phyloP scores from a whole-genome alignment of 2,797 vertebrate genomes.

The Rhinichthys osculus region DNA sequence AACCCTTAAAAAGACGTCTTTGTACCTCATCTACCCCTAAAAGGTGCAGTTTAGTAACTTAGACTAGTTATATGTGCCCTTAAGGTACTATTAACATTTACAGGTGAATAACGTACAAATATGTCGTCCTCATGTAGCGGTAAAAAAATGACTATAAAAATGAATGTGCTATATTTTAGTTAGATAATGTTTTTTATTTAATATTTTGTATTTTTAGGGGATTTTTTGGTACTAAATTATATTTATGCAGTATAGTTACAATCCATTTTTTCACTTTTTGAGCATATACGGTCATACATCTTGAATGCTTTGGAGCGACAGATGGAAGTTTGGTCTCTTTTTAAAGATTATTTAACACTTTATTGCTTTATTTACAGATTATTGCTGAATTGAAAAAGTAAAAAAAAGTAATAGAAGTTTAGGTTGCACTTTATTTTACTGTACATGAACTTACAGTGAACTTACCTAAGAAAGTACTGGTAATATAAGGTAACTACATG shows the following conservation, averaged over 20 bases:
- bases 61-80: not conserved
- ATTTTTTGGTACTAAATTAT: not conserved
- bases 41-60: not conserved
- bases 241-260: not conserved
- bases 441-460: no score
- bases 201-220: not conserved
- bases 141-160: not conserved
- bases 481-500: no score
- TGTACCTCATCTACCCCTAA: not conserved
- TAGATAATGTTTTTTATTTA: not conserved
- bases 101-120: not conserved
- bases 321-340: no score
- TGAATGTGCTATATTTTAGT: not conserved
- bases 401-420: no score
- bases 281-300: no score
- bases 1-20: not conserved
- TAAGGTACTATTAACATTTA: not conserved
- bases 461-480: no score
- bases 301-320: not conserved
- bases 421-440: no score
- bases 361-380: no score
- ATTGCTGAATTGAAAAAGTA: no score
- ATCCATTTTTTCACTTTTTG: no score
- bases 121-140: no score
- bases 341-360: no score